Percentiles rank a stretch among this genome's conserved stretches.
Conservation (phyloP, 2,888 invertebrate species). For the Trilocha varians region DNA sequence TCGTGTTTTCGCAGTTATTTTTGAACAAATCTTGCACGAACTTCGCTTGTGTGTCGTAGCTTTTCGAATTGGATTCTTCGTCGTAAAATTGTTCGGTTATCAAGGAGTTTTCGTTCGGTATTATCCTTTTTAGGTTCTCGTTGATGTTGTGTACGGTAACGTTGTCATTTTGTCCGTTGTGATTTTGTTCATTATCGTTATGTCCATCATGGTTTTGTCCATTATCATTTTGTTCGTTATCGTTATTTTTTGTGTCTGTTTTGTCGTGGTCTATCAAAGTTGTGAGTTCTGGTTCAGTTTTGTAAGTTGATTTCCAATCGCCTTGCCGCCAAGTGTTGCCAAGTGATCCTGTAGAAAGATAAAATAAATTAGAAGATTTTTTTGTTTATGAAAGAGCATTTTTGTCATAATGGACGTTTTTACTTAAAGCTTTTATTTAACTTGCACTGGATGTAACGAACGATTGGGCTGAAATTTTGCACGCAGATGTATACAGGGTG, state of each 20-base stretch:
- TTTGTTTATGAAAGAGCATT: too few relatives aligned
- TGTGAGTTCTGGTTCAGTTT: conserved; percentile 38
- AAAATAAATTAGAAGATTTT: background rate
- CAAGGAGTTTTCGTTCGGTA: conserved; percentile 40
- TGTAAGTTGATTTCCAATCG: conserved; percentile 71
- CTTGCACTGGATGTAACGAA: too few relatives aligned
- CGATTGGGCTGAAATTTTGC: too few relatives aligned
- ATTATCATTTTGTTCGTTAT: conserved; percentile 9
- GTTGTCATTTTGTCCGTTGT: conserved; percentile 5
- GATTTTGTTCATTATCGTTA: conserved; percentile 10
- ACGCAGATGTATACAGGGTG: too few relatives aligned
- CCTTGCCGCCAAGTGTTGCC: conserved; percentile 89
- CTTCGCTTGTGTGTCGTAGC: conserved; percentile 50
- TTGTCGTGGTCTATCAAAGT: conserved; percentile 32
- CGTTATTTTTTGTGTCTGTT: conserved; percentile 3
- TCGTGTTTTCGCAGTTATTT: conserved; percentile 8
- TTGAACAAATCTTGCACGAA: conserved; percentile 55
- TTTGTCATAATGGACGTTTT: too few relatives aligned
- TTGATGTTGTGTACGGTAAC: conserved; percentile 27
- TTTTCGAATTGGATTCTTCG: conserved; percentile 37
- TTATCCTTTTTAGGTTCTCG: conserved; percentile 32
- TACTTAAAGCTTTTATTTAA: too few relatives aligned
- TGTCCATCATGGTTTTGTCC: conserved; percentile 12
- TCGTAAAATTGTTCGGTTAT: conserved; percentile 55
- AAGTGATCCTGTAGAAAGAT: conserved; percentile 72